Evolutionary conservation across 2,888 invertebrate genomes (phyloP).

Genomic region (Thymelicus lineola): DNA sequence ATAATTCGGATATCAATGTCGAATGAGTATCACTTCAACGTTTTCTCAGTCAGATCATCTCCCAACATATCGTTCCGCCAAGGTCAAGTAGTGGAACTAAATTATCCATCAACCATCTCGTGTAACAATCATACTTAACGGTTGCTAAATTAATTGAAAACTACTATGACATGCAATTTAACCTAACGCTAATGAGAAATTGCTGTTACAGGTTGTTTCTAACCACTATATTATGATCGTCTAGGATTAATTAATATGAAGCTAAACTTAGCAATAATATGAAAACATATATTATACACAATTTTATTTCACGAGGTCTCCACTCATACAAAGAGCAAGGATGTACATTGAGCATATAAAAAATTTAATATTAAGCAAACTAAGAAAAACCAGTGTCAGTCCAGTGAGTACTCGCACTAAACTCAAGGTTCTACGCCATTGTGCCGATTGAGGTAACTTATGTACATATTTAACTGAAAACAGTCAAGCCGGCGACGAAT

Average conservation of each 20-base stretch:
- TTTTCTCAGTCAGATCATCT: neutral
- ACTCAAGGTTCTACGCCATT: slow-evolving; percentile 45
- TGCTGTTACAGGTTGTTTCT: neutral
- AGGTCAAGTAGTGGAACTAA: neutral
- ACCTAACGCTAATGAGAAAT: neutral
- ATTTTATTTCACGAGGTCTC: neutral
- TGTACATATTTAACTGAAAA: slow-evolving; percentile 37
- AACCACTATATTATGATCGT: too few species aligned
- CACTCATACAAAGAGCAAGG: neutral
- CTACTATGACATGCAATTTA: neutral
- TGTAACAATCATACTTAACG: neutral
- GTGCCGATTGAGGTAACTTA: slow-evolving; percentile 36
- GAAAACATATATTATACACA: neutral
- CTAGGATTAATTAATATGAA: too few species aligned
- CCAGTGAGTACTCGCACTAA: slow-evolving; percentile 38
- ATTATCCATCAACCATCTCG: neutral
- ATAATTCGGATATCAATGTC: too few species aligned
- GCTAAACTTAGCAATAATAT: neutral
- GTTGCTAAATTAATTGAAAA: neutral
- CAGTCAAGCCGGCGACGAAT: slow-evolving; percentile 27
- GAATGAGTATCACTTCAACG: too few species aligned
- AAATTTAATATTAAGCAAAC: slow-evolving; percentile 17
- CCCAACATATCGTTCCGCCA: neutral
- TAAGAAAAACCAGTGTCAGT: slow-evolving; percentile 44
- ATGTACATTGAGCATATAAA: slow-evolving; percentile 8